Evolutionary conservation across 1,140 invertebrate species (phyloP).

Genomic region (Colletes latitarsis): DNA sequence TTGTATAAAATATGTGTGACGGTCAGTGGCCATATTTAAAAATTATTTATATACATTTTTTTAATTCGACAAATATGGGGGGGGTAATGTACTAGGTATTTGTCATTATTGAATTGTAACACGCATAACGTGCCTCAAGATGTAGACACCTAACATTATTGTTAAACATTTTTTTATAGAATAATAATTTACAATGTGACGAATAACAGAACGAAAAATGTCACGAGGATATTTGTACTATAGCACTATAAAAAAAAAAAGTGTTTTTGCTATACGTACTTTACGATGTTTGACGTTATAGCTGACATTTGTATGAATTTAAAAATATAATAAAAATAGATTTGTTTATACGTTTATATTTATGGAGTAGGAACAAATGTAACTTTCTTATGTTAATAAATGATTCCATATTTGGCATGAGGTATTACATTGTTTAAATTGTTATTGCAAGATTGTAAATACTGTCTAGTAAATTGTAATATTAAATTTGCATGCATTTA

Average conservation of each 20-base stretch:
- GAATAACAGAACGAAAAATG: slow-evolving; percentile 14
- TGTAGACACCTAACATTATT: slow-evolving; percentile 14
- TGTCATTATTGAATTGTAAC: slow-evolving; percentile 2
- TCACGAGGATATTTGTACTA: slow-evolving; percentile 20
- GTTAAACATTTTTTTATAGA: slow-evolving; percentile 28
- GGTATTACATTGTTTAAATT: background rate
- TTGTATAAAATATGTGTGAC: slow-evolving; percentile 12
- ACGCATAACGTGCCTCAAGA: slow-evolving; percentile 3
- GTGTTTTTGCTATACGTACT: slow-evolving; percentile 24
- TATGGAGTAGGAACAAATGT: slow-evolving; percentile 21
- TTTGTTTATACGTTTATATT: slow-evolving; percentile 31
- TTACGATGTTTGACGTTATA: slow-evolving; percentile 15
- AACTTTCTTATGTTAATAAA: slow-evolving; percentile 24
- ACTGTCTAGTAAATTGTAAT: background rate
- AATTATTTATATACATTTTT: slow-evolving; percentile 33
- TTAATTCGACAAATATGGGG: background rate
- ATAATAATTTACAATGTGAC: slow-evolving; percentile 21
- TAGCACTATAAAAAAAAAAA: slow-evolving; percentile 8
- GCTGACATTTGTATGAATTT: slow-evolving; percentile 28
- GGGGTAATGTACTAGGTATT: slow-evolving; percentile 5
- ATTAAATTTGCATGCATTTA: slow-evolving; percentile 27
- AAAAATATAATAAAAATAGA: slow-evolving; percentile 4
- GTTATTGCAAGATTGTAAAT: background rate
- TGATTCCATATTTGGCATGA: background rate
- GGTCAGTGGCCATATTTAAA: slow-evolving; percentile 24